Percentiles rank a stretch among this genome's conserved stretches.
These are phyloP conservation scores for Callopanchax toddi DNA, from an alignment of 2,113 vertebrate species.

Conservation along the genomic window DNA sequence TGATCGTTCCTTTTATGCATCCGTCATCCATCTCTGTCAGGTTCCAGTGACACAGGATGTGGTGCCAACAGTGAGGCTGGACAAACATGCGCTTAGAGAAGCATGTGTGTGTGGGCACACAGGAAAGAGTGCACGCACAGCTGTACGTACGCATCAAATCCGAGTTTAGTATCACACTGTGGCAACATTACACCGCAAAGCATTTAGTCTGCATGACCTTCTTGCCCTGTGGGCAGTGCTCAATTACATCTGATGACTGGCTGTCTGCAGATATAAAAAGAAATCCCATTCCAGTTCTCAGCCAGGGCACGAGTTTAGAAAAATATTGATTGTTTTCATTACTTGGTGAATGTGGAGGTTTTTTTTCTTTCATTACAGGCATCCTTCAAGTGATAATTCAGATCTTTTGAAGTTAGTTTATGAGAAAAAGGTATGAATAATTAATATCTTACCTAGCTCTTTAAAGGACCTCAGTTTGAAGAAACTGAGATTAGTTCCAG, in stretches of 20 bases:
- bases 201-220: slow-evolving; percentile 55
- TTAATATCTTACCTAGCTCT: too few species aligned
- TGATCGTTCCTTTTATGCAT: slow-evolving; percentile 46
- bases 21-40: slow-evolving; percentile 55
- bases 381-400: slow-evolving; percentile 29
- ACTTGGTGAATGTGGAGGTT: slow-evolving; percentile 37
- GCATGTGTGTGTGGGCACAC: slow-evolving; percentile 27
- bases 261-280: slow-evolving; percentile 60
- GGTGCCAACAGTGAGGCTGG: slow-evolving; percentile 33
- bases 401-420: too few species aligned
- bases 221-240: slow-evolving; percentile 49
- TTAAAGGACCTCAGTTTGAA: too few species aligned
- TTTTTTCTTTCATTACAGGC: slow-evolving; percentile 9
- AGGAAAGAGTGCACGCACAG: slow-evolving; percentile 10
- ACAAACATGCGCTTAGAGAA: slow-evolving; percentile 39
- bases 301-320: slow-evolving; percentile 42
- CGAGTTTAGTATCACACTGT: slow-evolving; percentile 47
- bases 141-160: slow-evolving; percentile 21
- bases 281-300: slow-evolving; percentile 45
- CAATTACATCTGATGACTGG: slow-evolving; percentile 61
- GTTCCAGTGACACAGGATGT: slow-evolving; percentile 48
- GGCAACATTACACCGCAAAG: slow-evolving; percentile 49
- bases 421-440: too few species aligned
- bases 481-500: too few species aligned
- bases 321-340: slow-evolving; percentile 60